Conservation (phyloP, 2,113 vertebrate genomes). For the Saccopteryx bilineata region DNA sequence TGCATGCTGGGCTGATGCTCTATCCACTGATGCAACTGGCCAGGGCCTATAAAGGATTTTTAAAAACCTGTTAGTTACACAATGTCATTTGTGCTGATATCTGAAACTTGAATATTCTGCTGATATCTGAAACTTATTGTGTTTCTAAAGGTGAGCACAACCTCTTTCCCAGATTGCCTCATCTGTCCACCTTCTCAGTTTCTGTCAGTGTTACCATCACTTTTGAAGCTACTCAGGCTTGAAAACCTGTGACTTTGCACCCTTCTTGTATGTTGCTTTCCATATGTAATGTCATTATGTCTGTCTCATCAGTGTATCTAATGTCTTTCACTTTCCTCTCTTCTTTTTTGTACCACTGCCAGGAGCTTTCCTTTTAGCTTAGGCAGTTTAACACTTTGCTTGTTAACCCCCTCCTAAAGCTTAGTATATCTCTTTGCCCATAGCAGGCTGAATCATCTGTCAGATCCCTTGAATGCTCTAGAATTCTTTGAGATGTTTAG, state of each 20-base stretch:
- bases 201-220: slow-evolving; percentile 23
- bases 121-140: neutral
- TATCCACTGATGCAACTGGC: too few relatives aligned
- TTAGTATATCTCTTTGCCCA: neutral
- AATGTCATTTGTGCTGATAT: neutral
- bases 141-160: slow-evolving; percentile 1
- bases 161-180: neutral
- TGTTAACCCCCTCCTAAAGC: neutral
- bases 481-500: slow-evolving; percentile 39
- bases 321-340: neutral
- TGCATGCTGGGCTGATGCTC: too few relatives aligned
- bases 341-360: neutral
- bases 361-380: neutral
- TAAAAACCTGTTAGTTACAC: neutral
- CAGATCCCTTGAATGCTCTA: neutral
- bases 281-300: neutral
- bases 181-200: neutral
- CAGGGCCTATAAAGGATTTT: neutral
- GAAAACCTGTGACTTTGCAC: neutral
- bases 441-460: slow-evolving; percentile 19
- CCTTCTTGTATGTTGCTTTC: neutral
- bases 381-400: neutral
- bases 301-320: neutral
- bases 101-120: neutral
- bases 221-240: neutral